Evolutionary conservation across 2,113 vertebrate species (phyloP), one percentile per base, ranked within the genome.

Genomic region (Helogale parvula): DNA sequence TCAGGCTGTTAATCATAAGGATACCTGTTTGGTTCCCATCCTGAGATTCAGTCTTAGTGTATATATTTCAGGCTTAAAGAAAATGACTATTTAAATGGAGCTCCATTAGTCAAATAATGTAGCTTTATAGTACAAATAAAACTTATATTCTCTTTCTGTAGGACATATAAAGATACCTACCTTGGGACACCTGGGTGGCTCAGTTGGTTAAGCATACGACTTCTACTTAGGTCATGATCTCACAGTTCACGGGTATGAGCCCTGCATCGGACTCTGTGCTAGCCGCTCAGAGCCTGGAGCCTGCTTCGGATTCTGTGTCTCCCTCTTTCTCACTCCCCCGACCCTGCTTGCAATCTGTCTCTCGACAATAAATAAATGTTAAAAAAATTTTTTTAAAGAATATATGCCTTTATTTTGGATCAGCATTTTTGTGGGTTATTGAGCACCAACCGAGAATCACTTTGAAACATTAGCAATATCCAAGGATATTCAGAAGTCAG

Each of bases 1-100:
- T 97, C 76, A 69, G 95, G 81, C 89, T 97, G 93, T 38, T 97
- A 93, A 89, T 90, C 85, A 71, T 79, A 90, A 89, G 35, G 27
- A 27, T 97, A 97, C 80, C 96, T 98, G 82, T n/a, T 93, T 82
- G 96, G 90, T 97, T 98, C 33, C 2, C 88, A 80, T 97, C 17
- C 45, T 91, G 94, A 98, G 92, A 96, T 38, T 93, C 19, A 27
- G 14, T 94, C 95, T 97, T 98, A 79, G 76, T 89, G 85, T 86
- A 94, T 96, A 79, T 86, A 94, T 97, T 88, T 92, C 71, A 80
- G 90, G n/a, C 79, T 81, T 96, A 86, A 96, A 97, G 87, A 96
- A 86, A 80, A 76, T 93, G 63, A 41, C 96, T 98, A 74, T 98
- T 76, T 96, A 90, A 97, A 88, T 63, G 72, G 16, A 84, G 14